These are phyloP conservation scores for Podarcis raffonei DNA, from an alignment of 2,113 vertebrate genomes.

Conservation along the genomic window DNA sequence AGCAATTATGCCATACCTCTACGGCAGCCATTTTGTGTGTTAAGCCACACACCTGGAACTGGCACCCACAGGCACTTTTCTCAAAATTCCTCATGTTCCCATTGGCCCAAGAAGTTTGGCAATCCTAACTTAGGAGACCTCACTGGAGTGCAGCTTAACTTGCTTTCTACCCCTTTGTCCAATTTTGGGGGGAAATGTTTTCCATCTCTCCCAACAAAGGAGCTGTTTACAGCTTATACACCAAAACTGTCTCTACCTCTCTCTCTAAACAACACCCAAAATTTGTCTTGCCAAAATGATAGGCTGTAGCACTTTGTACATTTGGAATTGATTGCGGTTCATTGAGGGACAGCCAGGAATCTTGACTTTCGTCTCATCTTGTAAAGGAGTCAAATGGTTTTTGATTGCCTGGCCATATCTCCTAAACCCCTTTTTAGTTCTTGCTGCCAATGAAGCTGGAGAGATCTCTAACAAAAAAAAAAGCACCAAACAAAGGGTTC, in stretches of 20 bases:
- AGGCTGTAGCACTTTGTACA: neutral
- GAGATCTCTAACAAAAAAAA: too few relatives aligned
- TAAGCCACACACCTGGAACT: too few relatives aligned
- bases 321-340: neutral
- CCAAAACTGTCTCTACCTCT: neutral
- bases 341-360: neutral
- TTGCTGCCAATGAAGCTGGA: neutral
- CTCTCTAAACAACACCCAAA: neutral
- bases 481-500: too few relatives aligned
- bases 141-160: neutral
- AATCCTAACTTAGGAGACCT: neutral
- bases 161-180: neutral
- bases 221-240: neutral
- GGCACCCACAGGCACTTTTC: too few relatives aligned
- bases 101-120: too few relatives aligned
- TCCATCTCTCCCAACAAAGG: neutral
- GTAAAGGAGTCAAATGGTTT: neutral
- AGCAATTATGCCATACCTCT: too few relatives aligned
- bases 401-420: neutral
- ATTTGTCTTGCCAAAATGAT: neutral
- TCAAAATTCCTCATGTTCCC: too few relatives aligned
- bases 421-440: neutral
- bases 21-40: too few relatives aligned
- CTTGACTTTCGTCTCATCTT: neutral
- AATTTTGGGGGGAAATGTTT: neutral